Conservation (phyloP, 2,113 vertebrate species). For the Thunnus thynnus region DNA sequence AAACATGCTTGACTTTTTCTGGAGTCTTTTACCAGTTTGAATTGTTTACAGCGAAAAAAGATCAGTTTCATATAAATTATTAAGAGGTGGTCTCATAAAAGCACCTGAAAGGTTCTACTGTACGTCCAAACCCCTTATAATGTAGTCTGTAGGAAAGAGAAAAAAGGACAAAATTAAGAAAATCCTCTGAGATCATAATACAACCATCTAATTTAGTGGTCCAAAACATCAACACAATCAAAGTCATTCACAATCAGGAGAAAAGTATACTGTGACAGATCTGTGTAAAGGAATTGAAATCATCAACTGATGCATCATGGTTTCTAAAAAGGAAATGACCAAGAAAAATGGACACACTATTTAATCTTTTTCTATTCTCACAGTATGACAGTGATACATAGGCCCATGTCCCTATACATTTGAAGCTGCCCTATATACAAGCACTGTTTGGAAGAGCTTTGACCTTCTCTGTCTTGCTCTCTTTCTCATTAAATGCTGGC, state of each 20-base stretch:
- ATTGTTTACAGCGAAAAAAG: conserved; percentile 4
- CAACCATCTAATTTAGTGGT: too few relatives aligned
- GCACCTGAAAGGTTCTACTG: not conserved
- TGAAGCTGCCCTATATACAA: conserved; percentile 46
- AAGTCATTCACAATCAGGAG: not conserved
- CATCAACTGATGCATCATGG: not conserved
- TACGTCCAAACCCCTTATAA: not conserved
- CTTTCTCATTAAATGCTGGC: not conserved
- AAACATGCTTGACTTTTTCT: conserved; percentile 83
- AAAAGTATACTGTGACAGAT: not conserved
- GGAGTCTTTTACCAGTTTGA: conserved; percentile 30
- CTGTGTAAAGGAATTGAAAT: not conserved
- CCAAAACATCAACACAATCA: not conserved
- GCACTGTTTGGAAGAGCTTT: conserved; percentile 14
- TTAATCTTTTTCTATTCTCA: not conserved
- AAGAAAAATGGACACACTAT: not conserved
- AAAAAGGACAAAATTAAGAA: not conserved
- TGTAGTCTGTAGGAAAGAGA: conserved; percentile 30
- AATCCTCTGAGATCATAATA: not conserved
- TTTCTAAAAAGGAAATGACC: not conserved
- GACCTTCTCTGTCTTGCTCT: conserved; percentile 1
- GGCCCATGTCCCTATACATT: not conserved
- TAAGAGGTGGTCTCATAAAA: not conserved
- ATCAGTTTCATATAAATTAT: not conserved
- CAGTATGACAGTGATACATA: not conserved